Conservation (phyloP, 2,113 vertebrate species). For the Cromileptes altivelis region DNA sequence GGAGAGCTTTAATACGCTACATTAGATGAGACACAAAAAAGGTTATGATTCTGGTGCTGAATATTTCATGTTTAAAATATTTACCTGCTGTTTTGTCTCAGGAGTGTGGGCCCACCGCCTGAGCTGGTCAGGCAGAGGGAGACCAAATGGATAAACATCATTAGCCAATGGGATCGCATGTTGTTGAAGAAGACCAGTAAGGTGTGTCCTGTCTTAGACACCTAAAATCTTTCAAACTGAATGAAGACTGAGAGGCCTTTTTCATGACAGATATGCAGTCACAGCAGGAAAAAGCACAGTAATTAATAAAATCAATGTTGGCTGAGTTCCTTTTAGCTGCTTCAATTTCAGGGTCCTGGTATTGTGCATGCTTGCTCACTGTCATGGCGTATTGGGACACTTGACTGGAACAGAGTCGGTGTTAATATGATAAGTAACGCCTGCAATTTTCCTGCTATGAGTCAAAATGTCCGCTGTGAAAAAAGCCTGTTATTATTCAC, state of each 20-base stretch:
- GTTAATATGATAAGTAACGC: neutral
- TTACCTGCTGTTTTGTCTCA: slow-evolving; percentile 55
- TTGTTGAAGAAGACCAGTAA: slow-evolving; percentile 86
- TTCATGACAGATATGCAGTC: neutral
- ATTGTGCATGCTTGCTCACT: neutral
- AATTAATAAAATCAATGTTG: neutral
- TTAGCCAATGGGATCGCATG: slow-evolving; percentile 88
- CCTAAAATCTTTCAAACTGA: neutral
- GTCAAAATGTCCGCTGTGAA: neutral
- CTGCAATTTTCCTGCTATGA: neutral
- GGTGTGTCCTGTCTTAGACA: slow-evolving; percentile 72
- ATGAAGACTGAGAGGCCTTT: neutral
- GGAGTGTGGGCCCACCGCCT: slow-evolving; percentile 81
- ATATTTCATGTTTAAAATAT: neutral
- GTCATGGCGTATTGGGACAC: neutral
- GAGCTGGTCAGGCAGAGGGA: slow-evolving; percentile 90
- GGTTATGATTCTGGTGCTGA: too few species aligned
- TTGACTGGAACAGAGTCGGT: neutral
- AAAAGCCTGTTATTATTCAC: neutral
- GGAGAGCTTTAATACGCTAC: neutral
- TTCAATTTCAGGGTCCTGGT: neutral
- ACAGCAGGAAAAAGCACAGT: neutral
- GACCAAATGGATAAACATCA: slow-evolving; percentile 91
- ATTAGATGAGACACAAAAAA: neutral
- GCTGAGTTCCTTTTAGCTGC: neutral